Percentiles rank a stretch among this genome's conserved stretches.
Evolutionary conservation across 2,113 vertebrate genomes (phyloP).

Genomic region (Gobius niger): DNA sequence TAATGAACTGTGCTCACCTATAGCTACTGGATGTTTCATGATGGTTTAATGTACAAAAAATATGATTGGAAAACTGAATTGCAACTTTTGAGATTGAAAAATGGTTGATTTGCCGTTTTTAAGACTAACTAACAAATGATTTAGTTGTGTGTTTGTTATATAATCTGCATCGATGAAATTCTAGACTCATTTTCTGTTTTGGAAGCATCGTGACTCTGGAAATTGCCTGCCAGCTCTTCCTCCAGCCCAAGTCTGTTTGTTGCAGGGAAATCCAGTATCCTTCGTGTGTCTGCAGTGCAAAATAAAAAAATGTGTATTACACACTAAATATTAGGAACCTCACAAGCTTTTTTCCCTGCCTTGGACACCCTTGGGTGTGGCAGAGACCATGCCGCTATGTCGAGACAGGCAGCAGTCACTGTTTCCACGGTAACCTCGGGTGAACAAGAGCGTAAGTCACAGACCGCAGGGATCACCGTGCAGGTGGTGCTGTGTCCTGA

Average conservation of each 20-base stretch:
- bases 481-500: constrained; percentile 53
- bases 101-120: neutral
- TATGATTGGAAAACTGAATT: constrained; percentile 7
- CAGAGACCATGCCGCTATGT: constrained; percentile 37
- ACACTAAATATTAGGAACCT: too few species aligned
- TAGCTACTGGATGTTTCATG: constrained; percentile 38
- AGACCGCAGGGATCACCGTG: constrained; percentile 25
- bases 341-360: neutral
- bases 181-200: neutral
- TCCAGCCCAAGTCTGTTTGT: constrained; percentile 24
- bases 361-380: constrained; percentile 57
- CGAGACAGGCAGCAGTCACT: constrained; percentile 21
- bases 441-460: constrained; percentile 9
- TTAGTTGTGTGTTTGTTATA: neutral
- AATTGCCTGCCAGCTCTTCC: neutral
- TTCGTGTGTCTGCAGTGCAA: too few species aligned
- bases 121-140: too few species aligned
- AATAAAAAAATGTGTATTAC: too few species aligned
- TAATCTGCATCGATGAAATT: neutral
- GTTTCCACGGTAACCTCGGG: constrained; percentile 64
- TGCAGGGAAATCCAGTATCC: neutral
- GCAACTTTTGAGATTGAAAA: neutral
- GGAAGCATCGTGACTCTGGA: neutral
- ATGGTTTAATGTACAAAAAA: constrained; percentile 12
- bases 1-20: constrained; percentile 51